A percentile compares a stretch with the other conserved stretches of the same genome.
phyloP scores from a whole-genome alignment of 2,797 vertebrate genomes.

The Enteromius anoplus region DNA sequence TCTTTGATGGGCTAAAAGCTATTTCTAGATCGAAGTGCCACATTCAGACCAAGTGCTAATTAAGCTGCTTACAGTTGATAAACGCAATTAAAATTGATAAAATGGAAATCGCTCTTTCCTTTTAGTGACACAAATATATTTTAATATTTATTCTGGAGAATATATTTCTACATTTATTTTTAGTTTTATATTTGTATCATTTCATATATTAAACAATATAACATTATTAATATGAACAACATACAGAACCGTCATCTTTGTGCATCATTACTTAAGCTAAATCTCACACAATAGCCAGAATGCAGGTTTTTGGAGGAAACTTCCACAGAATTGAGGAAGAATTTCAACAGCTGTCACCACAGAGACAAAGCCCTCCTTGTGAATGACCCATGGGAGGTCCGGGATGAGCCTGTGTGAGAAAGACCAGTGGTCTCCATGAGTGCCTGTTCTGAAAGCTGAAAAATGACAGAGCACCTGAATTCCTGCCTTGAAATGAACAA shows the following conservation, averaged over 20 bases:
- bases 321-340: constrained; percentile 1
- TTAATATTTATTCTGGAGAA: too few relatives aligned
- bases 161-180: too few relatives aligned
- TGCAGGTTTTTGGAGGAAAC: constrained; percentile 9
- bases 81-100: constrained; percentile 6
- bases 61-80: not conserved
- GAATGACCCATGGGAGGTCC: constrained; percentile 31
- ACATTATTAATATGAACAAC: too few relatives aligned
- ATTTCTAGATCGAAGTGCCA: not conserved
- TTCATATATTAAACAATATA: not conserved
- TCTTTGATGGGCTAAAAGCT: not conserved
- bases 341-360: constrained; percentile 49
- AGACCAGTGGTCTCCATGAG: constrained; percentile 33
- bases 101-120: not conserved
- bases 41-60: constrained; percentile 6
- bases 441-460: constrained; percentile 40
- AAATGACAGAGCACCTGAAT: constrained; percentile 46
- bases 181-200: not conserved
- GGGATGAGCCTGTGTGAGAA: constrained; percentile 26
- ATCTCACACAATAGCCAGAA: not conserved
- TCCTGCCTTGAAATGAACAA: constrained; percentile 34
- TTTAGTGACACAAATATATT: not conserved
- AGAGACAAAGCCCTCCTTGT: constrained; percentile 38
- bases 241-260: too few relatives aligned
- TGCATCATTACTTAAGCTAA: not conserved